Evolutionary conservation across 1,140 invertebrate genomes (phyloP), one percentile per base, ranked within the genome.

Genomic region (Linepithema humile): DNA sequence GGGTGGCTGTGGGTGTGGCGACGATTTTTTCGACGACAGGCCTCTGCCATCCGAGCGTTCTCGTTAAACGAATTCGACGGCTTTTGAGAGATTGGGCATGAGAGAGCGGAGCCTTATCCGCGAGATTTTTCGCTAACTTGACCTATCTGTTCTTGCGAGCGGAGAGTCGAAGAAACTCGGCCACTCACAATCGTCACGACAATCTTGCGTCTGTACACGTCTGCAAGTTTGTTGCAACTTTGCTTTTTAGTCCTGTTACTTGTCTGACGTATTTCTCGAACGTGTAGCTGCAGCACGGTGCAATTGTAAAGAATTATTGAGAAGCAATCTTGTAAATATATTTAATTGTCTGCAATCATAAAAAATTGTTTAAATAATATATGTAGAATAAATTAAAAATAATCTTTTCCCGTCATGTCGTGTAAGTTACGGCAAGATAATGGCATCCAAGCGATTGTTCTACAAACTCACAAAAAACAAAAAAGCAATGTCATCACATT

Each of bases 11-110:
- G 88, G 88, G 88, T 89, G 88, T 89, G 88, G 88, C 88, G 87
- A 89, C 88, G 87, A 89, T 89, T 89, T 89, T 89, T 89, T 89
- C 88, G 84, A 89, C 88, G 88, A 89, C 88, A 88, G 87, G 88
- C 84, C 87, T 89, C 78, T 85, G 62, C 84, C 86, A 67, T 73
- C 87, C 88, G 84, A 72, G 72, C 88, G 88, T 89, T 83, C 86
- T 89, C 88, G 88, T 89, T 89, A 89, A 89, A 89, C 88, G 88
- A 89, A 88, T 89, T 89, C 88, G 88, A 89, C 84, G 88, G 84
- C 84, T 89, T 88, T 89, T 87, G 88, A 84, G 87, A 89, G 84
- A 89, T 88, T 88, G 86, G 86, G 87, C 73, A 88, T 85, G 23
- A 7, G 83, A 82, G 83, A 88, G 60, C 82, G 38, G 17, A 64